A percentile compares a stretch with the other conserved stretches of the same genome.
These are phyloP conservation scores for Microtus agrestis DNA, from an alignment of 2,797 vertebrate genomes.

Conservation along the genomic window DNA sequence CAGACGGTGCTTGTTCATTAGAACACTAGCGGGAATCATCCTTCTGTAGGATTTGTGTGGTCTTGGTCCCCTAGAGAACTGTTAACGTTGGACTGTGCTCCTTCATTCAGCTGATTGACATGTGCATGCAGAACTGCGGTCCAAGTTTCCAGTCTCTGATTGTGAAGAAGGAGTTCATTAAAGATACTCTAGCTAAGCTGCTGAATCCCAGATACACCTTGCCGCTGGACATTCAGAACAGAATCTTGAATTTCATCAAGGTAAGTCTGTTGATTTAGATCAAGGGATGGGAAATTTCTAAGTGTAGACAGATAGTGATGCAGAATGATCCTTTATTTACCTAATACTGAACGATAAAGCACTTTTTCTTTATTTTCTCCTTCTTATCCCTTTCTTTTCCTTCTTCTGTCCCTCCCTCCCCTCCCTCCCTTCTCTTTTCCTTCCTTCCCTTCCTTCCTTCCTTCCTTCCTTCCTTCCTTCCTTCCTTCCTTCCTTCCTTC, in stretches of 20 bases:
- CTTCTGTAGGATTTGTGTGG: neutral
- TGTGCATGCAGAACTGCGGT: constrained; percentile 90
- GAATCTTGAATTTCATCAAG: constrained; percentile 89
- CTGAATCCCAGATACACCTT: constrained; percentile 89
- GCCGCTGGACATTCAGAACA: constrained; percentile 88
- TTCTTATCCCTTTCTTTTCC: neutral
- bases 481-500: no score
- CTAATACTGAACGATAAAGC: neutral
- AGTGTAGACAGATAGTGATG: neutral
- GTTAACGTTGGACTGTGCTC: constrained; percentile 25
- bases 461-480: no score
- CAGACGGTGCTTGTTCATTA: neutral
- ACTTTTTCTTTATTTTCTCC: neutral
- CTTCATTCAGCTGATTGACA: constrained; percentile 88
- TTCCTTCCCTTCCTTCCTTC: rapidly evolving
- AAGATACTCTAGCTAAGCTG: constrained; percentile 88
- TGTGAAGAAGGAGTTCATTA: constrained; percentile 90
- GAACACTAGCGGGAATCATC: neutral
- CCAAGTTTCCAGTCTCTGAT: constrained; percentile 88
- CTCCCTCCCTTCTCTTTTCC: rapidly evolving
- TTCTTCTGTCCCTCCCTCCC: neutral
- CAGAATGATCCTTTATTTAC: neutral
- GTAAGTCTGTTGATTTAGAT: constrained; percentile 79
- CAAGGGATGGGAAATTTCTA: neutral
- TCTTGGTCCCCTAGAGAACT: constrained; percentile 6